Conservation (phyloP, 2,113 vertebrate species). For the Menura novaehollandiae region DNA sequence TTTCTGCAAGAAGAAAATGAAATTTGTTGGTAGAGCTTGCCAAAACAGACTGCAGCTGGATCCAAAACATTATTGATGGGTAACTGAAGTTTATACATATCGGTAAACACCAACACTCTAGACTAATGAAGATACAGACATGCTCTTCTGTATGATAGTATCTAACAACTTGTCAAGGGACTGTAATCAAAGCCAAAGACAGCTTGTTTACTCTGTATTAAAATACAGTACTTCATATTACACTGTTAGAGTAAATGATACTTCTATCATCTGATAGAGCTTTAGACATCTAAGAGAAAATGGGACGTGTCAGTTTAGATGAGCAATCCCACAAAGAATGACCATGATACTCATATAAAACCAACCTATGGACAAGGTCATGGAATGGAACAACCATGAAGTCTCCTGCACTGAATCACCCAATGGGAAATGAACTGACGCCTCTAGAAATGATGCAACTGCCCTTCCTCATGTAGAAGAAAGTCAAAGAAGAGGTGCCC, state of each 20-base stretch:
- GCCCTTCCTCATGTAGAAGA: not conserved
- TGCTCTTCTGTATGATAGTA: not conserved
- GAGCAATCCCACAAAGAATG: not conserved
- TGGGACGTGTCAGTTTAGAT: not conserved
- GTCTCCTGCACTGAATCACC: not conserved
- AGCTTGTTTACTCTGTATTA: not conserved
- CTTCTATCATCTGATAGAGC: not conserved
- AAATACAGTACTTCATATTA: not conserved
- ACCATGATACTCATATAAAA: not conserved
- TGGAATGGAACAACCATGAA: not conserved
- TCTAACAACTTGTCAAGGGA: not conserved
- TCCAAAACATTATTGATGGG: not conserved
- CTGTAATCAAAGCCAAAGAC: not conserved
- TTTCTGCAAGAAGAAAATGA: not conserved
- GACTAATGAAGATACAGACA: not conserved
- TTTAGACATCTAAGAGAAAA: not conserved
- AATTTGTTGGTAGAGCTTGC: not conserved
- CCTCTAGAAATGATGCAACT: not conserved
- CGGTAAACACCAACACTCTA: not conserved
- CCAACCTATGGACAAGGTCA: rapidly evolving
- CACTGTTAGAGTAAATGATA: not conserved
- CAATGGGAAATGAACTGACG: rapidly evolving
- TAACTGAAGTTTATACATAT: not conserved
- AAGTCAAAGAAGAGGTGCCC: not conserved
- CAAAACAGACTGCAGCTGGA: not conserved